Base-by-base conservation (phyloP, 2,888 invertebrate species). In the Nomada fucata region DNA sequence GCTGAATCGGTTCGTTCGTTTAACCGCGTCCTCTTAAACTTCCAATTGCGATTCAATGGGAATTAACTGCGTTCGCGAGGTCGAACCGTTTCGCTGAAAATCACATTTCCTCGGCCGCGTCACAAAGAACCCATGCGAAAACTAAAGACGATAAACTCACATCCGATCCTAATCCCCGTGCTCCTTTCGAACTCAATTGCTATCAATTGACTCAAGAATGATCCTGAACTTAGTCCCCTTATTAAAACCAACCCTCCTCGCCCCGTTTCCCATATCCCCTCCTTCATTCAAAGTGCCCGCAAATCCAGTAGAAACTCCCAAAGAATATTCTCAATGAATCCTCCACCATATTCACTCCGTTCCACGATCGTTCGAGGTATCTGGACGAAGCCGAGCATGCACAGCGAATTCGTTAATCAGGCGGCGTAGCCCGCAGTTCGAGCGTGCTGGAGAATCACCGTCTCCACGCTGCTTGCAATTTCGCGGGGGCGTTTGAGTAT, bases 401-500 rank as follows among this genome's bases (percentile, higher is more conserved):
- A 70, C 61, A 68, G 63, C 68, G 61, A 74, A 83, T 86, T 83
- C 71, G 71, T 79, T 84, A 82, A 86, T 86, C 78, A 70, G 57
- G 44, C 63, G 55, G 84, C 82, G 80, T 86, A 53, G 76, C 70
- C 47, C 61, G 76, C 77, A 79, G 59, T 83, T 79, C 26, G 60
- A 79, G 70, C 61, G 60, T 72, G 47, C 67, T 47, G 64, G 75
- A 78, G 61, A 63, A 76, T 57, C n/a, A 60, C 64, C 68, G 77
- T 55, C 55, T 67, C 42, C 23, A 57, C 60, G 85, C 75, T 72
- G 80, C 76, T 79, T 75, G 82, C 76, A 83, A 83, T 89, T 65
- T 88, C 82, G 89, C 84, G 87, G 84, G 83, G 89, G 91, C 90
- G 89, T 88, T 88, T 86, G 85, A 89, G 87, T 89, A 91, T 91